Evolutionary conservation across 2,113 vertebrate genomes (phyloP), one percentile per base, ranked within the genome.

Genomic region (Camelus dromedarius): DNA sequence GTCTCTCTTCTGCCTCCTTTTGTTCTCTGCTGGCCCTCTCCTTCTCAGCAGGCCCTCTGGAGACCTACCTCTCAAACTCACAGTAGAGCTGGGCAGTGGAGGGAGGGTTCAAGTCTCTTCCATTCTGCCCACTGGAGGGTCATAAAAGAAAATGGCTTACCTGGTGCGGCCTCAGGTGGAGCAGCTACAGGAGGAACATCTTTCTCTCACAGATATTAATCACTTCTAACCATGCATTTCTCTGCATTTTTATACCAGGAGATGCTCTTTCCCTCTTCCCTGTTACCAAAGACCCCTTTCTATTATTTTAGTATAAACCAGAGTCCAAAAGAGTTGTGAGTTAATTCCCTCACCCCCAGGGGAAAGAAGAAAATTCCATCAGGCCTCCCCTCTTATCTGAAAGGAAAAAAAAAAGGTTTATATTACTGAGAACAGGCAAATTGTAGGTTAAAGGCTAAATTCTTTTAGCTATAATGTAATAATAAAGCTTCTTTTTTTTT

Each of bases 381-480:
- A 52, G 76, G 22, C 66, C 50, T 93, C 69, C 46, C 50, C 72
- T 81, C 42, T 97, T 85, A 95, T 95, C 60, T 11, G 38, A 42
- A 42, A 42, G 5, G 35, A 35, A 35, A 82, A 94, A 96, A 82
- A 88, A 54, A 73, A 92, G 48, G 56, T 66, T 98, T 94, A 18
- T 86, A 26, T 91, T 87, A 48, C 88, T 26, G 18, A 75, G 64
- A 50, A 7, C 6, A 88, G 70, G 96, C 85, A 96, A 94, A 83
- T 73, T 93, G 69, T 48, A 84, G 94, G 95, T 79, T 88, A 97
- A 96, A 96, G 97, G 89, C 60, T 93, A 95, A 83, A 97, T 96
- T 97, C 97, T 84, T 97, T 88, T 92, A 88, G 20, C 16, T 94
- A 60, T 54, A 50, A 83, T 95, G 46, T 83, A 96, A 96, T 96